Percentiles rank a stretch among this genome's conserved stretches.
These are phyloP conservation scores for Oncorhynchus nerka DNA, from an alignment of 2,113 vertebrate species.

Conservation along the genomic window DNA sequence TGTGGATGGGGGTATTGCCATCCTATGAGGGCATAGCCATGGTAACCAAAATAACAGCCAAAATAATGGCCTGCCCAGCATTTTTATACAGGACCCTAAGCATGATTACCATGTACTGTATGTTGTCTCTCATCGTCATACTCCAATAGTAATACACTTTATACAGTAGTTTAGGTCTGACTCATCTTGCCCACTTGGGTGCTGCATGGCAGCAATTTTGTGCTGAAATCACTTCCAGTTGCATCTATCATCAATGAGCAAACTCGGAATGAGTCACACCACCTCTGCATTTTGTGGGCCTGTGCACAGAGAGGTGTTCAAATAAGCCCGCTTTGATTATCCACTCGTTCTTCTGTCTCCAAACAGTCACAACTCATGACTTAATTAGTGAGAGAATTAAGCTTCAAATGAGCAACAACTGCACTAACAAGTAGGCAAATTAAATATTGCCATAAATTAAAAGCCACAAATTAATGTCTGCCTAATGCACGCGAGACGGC, in stretches of 20 bases:
- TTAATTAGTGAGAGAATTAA: background rate
- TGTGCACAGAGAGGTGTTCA: background rate
- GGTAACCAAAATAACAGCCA: too few relatives aligned
- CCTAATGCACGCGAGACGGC: background rate
- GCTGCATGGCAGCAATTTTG: background rate
- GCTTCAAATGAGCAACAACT: slow-evolving; percentile 7
- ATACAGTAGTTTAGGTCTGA: too few relatives aligned
- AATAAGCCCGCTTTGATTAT: background rate
- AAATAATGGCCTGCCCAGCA: too few relatives aligned
- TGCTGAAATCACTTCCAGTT: background rate
- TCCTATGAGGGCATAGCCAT: too few relatives aligned
- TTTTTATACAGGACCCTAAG: too few relatives aligned
- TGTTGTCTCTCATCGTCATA: too few relatives aligned
- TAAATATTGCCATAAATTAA: slow-evolving; percentile 1
- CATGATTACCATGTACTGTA: too few relatives aligned
- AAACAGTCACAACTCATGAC: background rate
- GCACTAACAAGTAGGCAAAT: slow-evolving; percentile 2
- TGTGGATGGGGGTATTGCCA: too few relatives aligned
- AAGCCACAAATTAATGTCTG: background rate
- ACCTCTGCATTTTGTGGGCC: background rate
- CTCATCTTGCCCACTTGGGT: too few relatives aligned
- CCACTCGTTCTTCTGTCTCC: background rate
- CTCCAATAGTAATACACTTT: too few relatives aligned
- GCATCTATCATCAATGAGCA: background rate
- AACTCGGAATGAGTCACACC: background rate